Evolutionary conservation across 2,113 vertebrate species (phyloP), one percentile per base, ranked within the genome.

Genomic region (Indicator maculatus): DNA sequence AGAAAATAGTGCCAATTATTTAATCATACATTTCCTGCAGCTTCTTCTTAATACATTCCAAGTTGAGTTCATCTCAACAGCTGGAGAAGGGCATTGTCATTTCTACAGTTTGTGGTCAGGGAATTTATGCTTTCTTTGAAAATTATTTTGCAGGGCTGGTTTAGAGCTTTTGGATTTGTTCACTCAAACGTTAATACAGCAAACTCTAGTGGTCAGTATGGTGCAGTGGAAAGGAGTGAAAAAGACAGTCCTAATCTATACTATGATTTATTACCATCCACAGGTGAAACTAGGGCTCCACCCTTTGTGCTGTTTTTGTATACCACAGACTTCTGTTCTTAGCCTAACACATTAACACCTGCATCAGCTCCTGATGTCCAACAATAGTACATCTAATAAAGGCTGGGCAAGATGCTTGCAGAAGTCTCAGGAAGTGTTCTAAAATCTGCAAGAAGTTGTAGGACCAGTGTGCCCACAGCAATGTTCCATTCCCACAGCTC

Each of bases 181-280:
- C 79, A 72, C 79, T 93, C 3, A 0, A 80, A 91, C 0, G 65
- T 95, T 97, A 95, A 86, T 75, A 95, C 70, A 96, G 95, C 96
- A 97, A 88, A 91, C 96, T 95, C 94, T 97, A 97, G 96, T 97
- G 94, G 96, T 95, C 94, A 94, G 28, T 75, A 3, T 9, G n/a
- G 50, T 93, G 86, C 93, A 94, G 69, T 86, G 80, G 77, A 94
- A 95, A 95, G 38, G 58, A 96, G 21, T 65, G 30, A 75, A 80
- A 92, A 90, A 83, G 16, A 8, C 67, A 89, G 19, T 38, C 41
- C 50, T 74, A 61, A 21, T 17, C 38, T 75, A 3, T 26, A 11
- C 30, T 81, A 78, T 86, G 76, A 74, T 81, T 91, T 76, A 67
- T 84, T 81, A 81, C 26, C 50, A 63, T 28, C 21, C 55, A 33